Conservation (phyloP, 2,113 vertebrate species). For the Xiphorhynchus elegans region DNA sequence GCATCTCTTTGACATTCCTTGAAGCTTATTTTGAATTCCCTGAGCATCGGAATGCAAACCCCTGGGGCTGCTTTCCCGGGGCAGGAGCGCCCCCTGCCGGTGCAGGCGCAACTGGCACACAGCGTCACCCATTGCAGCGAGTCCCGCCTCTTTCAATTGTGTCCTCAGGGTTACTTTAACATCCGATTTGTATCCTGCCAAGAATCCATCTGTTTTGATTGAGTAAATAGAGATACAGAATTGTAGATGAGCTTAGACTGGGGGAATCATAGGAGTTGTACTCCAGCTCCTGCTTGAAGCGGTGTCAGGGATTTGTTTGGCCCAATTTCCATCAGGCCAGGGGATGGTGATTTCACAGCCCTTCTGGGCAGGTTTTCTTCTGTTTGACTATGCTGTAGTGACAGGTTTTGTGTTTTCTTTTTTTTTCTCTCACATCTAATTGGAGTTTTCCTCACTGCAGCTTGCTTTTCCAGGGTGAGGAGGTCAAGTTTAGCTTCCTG, state of each 20-base stretch:
- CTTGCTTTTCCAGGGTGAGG: background rate
- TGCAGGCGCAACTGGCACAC: too few relatives aligned
- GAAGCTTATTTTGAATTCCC: background rate
- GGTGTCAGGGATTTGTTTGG: background rate
- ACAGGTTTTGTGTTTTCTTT: background rate
- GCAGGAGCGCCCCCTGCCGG: background rate
- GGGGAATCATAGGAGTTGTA: background rate
- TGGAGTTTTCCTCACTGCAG: background rate
- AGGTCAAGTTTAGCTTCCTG: background rate
- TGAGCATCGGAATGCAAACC: fast-evolving
- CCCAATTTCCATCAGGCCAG: background rate
- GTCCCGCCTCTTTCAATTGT: background rate
- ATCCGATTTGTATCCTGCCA: background rate
- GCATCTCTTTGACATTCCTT: background rate
- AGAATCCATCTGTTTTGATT: background rate
- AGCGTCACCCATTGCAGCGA: too few relatives aligned
- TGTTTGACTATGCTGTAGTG: background rate
- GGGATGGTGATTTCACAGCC: background rate
- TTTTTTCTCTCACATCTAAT: background rate
- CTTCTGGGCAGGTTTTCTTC: background rate
- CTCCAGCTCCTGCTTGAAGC: background rate
- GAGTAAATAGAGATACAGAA: too few relatives aligned
- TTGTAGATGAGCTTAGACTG: background rate
- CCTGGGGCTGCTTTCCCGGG: background rate
- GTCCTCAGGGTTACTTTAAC: background rate